Percentiles rank a stretch among this genome's conserved stretches.
Conservation (phyloP, 2,888 invertebrate genomes). For the Brachyptera risi region DNA sequence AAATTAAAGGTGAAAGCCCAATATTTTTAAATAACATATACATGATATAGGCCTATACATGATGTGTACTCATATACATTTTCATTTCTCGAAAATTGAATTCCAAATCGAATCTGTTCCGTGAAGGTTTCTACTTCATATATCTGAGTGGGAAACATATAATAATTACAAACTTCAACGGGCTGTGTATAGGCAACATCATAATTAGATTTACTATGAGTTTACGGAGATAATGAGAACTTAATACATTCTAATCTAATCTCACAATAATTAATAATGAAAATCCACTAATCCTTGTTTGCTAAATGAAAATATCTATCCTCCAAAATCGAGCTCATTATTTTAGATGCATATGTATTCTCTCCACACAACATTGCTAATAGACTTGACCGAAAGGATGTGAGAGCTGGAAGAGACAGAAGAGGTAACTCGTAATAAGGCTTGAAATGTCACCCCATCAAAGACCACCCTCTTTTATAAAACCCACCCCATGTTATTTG, state of each 20-base stretch:
- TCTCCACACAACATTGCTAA: background rate
- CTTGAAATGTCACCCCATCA: background rate
- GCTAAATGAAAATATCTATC: too few species aligned
- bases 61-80: too few species aligned
- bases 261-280: conserved; percentile 7
- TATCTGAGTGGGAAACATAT: too few species aligned
- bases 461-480: too few species aligned
- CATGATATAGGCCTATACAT: too few species aligned
- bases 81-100: too few species aligned
- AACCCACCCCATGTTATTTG: conserved; percentile 5
- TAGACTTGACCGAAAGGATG: conserved; percentile 13
- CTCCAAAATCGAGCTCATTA: background rate
- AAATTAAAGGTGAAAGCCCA: too few species aligned
- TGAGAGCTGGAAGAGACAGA: background rate
- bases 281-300: background rate
- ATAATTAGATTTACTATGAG: conserved; percentile 10
- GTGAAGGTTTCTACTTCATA: too few species aligned
- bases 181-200: too few species aligned
- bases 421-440: background rate
- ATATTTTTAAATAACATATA: too few species aligned
- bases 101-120: too few species aligned
- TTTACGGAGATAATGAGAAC: conserved; percentile 10
- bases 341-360: background rate
- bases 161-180: too few species aligned
- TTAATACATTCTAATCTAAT: conserved; percentile 15